Percentiles rank a stretch among this genome's conserved stretches.
phyloP scores from a whole-genome alignment of 2,888 invertebrate species.

The Eilema sororculum region DNA sequence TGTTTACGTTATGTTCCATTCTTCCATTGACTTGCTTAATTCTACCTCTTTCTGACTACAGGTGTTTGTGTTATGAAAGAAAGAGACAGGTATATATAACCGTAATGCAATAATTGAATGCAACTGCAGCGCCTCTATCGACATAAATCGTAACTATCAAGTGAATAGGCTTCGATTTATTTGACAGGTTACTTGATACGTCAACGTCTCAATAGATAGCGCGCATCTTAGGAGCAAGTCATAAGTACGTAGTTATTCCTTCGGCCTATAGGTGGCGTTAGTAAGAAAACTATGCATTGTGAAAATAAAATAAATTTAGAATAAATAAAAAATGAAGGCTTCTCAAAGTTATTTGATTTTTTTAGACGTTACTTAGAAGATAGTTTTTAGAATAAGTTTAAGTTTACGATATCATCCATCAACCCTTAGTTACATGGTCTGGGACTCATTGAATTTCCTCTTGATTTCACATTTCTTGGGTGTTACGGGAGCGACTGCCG shows the following conservation, averaged over 20 bases:
- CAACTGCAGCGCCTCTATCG: slow-evolving; percentile 40
- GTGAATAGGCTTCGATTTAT: slow-evolving; percentile 39
- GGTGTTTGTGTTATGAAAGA: slow-evolving; percentile 22
- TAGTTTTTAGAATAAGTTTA: too few relatives aligned
- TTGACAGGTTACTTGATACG: slow-evolving; percentile 36
- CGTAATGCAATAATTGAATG: slow-evolving; percentile 50
- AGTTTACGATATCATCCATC: too few relatives aligned
- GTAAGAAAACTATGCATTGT: neutral
- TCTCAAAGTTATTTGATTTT: too few relatives aligned
- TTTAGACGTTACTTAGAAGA: too few relatives aligned
- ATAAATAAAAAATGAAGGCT: too few relatives aligned
- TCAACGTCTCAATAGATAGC: slow-evolving; percentile 30
- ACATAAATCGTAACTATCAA: slow-evolving; percentile 38
- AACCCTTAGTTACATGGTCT: too few relatives aligned
- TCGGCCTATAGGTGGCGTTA: slow-evolving; percentile 50
- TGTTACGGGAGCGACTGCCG: too few relatives aligned
- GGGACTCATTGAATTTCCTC: too few relatives aligned
- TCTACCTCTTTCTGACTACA: slow-evolving; percentile 55
- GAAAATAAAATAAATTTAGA: too few relatives aligned
- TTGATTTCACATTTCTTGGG: too few relatives aligned
- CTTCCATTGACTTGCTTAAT: slow-evolving; percentile 63
- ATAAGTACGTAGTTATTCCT: neutral
- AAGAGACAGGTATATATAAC: slow-evolving; percentile 51
- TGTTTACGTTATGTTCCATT: slow-evolving; percentile 71
- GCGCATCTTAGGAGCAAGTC: slow-evolving; percentile 6